Conservation (phyloP, 2,113 vertebrate species). For the Scophthalmus maximus region DNA sequence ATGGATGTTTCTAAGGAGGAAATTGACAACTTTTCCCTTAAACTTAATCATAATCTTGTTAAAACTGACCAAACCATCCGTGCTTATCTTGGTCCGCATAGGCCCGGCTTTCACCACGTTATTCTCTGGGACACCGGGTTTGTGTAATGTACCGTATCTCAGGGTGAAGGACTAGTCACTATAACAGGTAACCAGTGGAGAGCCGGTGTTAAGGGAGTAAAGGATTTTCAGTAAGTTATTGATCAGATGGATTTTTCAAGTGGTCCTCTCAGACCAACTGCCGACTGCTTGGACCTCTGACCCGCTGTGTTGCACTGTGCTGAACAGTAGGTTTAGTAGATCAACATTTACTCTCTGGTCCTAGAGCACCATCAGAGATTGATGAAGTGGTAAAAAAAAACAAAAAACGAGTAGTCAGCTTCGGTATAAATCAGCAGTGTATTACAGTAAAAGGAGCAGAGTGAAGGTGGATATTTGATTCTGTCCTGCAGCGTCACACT, state of each 20-base stretch:
- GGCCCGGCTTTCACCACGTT: no score
- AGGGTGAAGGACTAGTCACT: neutral
- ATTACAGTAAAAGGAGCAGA: constrained; percentile 45
- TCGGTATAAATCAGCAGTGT: constrained; percentile 54
- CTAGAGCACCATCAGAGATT: no score
- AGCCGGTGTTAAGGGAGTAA: neutral
- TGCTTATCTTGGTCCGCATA: no score
- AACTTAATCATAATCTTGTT: no score
- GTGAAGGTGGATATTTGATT: constrained; percentile 43
- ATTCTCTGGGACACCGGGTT: no score
- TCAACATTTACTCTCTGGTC: constrained; percentile 59
- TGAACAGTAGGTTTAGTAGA: constrained; percentile 29
- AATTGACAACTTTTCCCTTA: no score
- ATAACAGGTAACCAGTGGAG: constrained; percentile 8
- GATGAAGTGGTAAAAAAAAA: constrained; percentile 55
- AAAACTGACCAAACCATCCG: no score
- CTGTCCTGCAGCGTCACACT: constrained; percentile 39
- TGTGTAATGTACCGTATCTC: neutral
- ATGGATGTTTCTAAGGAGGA: no score
- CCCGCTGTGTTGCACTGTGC: constrained; percentile 7
- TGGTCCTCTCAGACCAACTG: neutral
- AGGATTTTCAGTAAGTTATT: constrained; percentile 31
- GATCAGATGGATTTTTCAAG: constrained; percentile 46
- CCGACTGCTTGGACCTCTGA: constrained; percentile 46
- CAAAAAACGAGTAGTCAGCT: constrained; percentile 30